Evolutionary conservation across 1,140 invertebrate species (phyloP).

Genomic region (Drosophila dunni): DNA sequence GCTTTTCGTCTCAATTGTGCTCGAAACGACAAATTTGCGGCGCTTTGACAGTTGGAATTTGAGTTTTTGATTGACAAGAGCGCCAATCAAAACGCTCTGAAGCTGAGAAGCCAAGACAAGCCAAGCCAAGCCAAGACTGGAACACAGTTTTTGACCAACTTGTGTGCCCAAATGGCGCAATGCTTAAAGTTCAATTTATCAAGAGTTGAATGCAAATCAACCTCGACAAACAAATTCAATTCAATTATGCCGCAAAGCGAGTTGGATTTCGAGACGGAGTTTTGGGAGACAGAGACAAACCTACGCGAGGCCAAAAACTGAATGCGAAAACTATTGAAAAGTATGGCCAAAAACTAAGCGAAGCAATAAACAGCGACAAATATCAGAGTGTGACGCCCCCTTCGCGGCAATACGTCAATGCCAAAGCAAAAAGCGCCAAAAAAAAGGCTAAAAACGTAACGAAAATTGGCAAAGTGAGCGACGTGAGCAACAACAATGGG

Average conservation of each 20-base stretch:
- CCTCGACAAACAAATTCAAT: constrained; percentile 78
- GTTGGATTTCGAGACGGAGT: background rate
- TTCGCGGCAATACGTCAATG: constrained; percentile 57
- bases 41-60: constrained; percentile 77
- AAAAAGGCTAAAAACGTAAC: constrained; percentile 36
- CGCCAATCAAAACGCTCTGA: constrained; percentile 48
- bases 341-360: constrained; percentile 60
- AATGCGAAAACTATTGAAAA: constrained; percentile 30
- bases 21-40: constrained; percentile 70
- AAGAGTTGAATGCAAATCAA: constrained; percentile 55
- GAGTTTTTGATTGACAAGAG: constrained; percentile 81
- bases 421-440: constrained; percentile 44
- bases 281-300: constrained; percentile 30
- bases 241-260: constrained; percentile 62
- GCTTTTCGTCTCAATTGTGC: constrained; percentile 78
- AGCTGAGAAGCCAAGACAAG: background rate
- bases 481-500: constrained; percentile 38
- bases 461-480: constrained; percentile 65
- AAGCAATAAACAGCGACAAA: constrained; percentile 69
- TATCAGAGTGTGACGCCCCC: constrained; percentile 77
- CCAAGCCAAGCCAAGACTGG: background rate
- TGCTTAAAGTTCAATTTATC: constrained; percentile 58
- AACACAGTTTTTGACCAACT: constrained; percentile 33
- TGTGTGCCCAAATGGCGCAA: constrained; percentile 44
- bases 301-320: constrained; percentile 44